Evolutionary conservation across 2,888 invertebrate genomes (phyloP).

Genomic region (Mycalesis mineus): DNA sequence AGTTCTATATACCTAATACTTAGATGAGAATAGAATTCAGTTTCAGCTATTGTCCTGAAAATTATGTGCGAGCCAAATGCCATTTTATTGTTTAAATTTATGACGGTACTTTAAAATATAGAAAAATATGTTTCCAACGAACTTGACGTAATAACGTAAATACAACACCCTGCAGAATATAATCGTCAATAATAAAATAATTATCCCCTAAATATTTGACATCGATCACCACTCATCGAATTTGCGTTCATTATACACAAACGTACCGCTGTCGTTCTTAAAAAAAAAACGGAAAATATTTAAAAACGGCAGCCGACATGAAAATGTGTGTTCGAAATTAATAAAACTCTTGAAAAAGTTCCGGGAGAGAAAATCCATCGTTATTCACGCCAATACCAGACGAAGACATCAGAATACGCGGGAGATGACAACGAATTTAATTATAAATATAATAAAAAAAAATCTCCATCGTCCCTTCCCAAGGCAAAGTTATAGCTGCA

Average conservation of each 20-base stretch:
- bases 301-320: constrained; percentile 16
- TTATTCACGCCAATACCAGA: constrained; percentile 70
- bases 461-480: constrained; percentile 67
- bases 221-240: constrained; percentile 11
- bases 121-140: no score
- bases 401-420: constrained; percentile 60
- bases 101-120: no score
- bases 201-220: constrained; percentile 5
- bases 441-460: constrained; percentile 75
- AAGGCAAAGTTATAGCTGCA: constrained; percentile 44
- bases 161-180: no score
- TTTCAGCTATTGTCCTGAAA: no score
- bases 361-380: constrained; percentile 56
- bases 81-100: no score
- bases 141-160: no score
- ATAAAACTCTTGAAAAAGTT: constrained; percentile 54
- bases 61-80: no score
- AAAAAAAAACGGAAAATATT: constrained; percentile 18
- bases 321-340: constrained; percentile 42
- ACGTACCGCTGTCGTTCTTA: constrained; percentile 22
- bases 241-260: constrained; percentile 13
- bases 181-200: background rate
- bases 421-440: constrained; percentile 76
- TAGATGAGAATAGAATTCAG: no score
- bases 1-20: no score